Percentiles rank a stretch among this genome's conserved stretches.
phyloP scores from a whole-genome alignment of 2,113 vertebrate species.

The Perca flavescens region DNA sequence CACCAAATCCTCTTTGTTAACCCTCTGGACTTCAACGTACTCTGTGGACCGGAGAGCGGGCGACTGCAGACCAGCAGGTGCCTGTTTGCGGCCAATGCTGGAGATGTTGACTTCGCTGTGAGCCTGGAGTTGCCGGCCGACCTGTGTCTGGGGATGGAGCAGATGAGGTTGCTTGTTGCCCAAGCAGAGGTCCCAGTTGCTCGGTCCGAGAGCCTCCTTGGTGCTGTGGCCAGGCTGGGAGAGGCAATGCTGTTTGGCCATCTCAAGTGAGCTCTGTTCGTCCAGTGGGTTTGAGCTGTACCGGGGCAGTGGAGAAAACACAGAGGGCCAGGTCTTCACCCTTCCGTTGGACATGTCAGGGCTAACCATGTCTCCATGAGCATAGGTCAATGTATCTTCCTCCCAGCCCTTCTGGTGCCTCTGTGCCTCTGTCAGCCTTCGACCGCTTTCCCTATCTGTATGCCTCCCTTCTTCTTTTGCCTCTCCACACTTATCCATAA shows the following conservation, averaged over 20 bases:
- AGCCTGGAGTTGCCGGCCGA: constrained; percentile 47
- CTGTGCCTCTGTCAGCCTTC: background rate
- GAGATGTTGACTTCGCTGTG: constrained; percentile 60
- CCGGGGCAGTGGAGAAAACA: constrained; percentile 71
- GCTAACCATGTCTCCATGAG: constrained; percentile 43
- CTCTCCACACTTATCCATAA: constrained; percentile 85
- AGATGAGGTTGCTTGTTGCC: constrained; percentile 26
- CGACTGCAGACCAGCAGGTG: constrained; percentile 10
- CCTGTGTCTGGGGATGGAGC: constrained; percentile 19
- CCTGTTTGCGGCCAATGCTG: background rate
- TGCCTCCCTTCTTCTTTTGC: constrained; percentile 61
- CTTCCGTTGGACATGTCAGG: constrained; percentile 65
- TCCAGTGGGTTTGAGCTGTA: constrained; percentile 47
- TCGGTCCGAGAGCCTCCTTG: constrained; percentile 15
- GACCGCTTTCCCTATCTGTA: constrained; percentile 28
- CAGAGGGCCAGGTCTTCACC: constrained; percentile 85
- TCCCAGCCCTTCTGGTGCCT: constrained; percentile 43
- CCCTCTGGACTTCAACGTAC: constrained; percentile 92
- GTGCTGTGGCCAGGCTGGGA: constrained; percentile 38
- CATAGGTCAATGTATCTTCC: constrained; percentile 6
- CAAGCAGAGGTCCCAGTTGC: constrained; percentile 37
- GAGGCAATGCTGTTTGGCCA: constrained; percentile 57
- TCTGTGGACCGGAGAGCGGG: constrained; percentile 78
- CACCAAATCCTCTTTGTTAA: constrained; percentile 84
- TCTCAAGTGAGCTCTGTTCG: constrained; percentile 57